Conservation (phyloP, 2,888 invertebrate species). For the Campaea margaritaria region DNA sequence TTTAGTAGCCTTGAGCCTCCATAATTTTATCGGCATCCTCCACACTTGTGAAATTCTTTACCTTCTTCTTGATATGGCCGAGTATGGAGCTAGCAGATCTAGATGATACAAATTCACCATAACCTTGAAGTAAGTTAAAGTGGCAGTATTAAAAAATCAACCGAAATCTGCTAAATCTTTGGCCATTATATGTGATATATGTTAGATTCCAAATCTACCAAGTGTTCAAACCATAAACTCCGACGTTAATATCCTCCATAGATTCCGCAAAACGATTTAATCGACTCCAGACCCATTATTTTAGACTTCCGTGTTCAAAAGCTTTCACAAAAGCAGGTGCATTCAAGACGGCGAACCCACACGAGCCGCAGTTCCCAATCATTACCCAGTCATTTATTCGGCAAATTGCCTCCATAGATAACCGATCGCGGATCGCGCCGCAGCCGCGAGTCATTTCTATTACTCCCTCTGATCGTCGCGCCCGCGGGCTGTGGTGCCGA, state of each 20-base stretch:
- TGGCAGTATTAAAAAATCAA: too few relatives aligned
- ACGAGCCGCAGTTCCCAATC: conserved; percentile 29
- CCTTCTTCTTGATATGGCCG: too few relatives aligned
- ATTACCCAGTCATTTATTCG: conserved; percentile 62
- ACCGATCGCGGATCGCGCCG: conserved; percentile 62
- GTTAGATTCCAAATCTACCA: not conserved
- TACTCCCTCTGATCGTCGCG: conserved; percentile 62
- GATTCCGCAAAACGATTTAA: not conserved
- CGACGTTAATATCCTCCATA: not conserved
- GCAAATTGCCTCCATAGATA: conserved; percentile 74
- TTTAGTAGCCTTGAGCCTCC: not conserved
- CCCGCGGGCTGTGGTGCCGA: conserved; percentile 57
- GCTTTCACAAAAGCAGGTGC: conserved; percentile 15
- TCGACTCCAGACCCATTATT: conserved; percentile 1
- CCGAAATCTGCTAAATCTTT: too few relatives aligned
- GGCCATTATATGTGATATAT: too few relatives aligned
- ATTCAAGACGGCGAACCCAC: conserved; percentile 3
- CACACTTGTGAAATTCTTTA: too few relatives aligned
- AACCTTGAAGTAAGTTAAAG: too few relatives aligned
- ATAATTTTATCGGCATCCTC: too few relatives aligned
- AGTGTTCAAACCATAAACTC: not conserved
- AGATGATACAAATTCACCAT: too few relatives aligned
- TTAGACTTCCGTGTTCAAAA: not conserved
- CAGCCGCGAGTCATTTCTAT: conserved; percentile 65
- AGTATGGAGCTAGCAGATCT: too few relatives aligned